A percentile compares a stretch with the other conserved stretches of the same genome.
Evolutionary conservation across 2,113 vertebrate species (phyloP).

Genomic region (Eptesicus fuscus): DNA sequence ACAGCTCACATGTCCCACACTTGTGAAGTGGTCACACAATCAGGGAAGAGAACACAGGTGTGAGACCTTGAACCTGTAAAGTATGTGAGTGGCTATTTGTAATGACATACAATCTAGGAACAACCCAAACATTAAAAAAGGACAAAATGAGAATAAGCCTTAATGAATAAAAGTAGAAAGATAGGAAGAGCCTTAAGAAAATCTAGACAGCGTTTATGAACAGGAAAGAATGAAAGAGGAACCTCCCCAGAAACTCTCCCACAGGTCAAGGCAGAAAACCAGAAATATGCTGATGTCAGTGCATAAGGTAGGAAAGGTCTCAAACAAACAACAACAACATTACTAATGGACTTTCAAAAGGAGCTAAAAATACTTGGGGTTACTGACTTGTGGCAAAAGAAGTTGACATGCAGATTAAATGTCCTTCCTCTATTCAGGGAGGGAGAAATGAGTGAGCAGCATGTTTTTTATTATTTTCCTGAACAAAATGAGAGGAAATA

Average conservation of each 20-base stretch:
- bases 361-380: constrained; percentile 69
- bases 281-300: constrained; percentile 39
- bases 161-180: not conserved
- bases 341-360: constrained; percentile 62
- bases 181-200: not conserved
- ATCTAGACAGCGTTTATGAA: not conserved
- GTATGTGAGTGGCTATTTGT: not conserved
- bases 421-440: constrained; percentile 35
- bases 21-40: not conserved
- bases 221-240: not conserved
- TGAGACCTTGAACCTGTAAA: not conserved
- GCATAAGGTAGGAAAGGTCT: not conserved
- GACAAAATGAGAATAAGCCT: not conserved
- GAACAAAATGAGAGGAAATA: constrained; percentile 13
- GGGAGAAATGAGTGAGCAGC: not conserved
- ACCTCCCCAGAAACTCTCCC: not conserved
- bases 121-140: not conserved
- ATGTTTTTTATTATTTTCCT: not conserved
- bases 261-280: not conserved
- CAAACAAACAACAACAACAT: not conserved
- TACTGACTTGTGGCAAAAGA: constrained; percentile 50
- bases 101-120: not conserved
- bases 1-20: not conserved
- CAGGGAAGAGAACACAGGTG: not conserved
- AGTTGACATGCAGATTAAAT: constrained; percentile 63